These are phyloP conservation scores for Hermetia illucens DNA, from an alignment of 1,140 invertebrate species.

Conservation along the genomic window DNA sequence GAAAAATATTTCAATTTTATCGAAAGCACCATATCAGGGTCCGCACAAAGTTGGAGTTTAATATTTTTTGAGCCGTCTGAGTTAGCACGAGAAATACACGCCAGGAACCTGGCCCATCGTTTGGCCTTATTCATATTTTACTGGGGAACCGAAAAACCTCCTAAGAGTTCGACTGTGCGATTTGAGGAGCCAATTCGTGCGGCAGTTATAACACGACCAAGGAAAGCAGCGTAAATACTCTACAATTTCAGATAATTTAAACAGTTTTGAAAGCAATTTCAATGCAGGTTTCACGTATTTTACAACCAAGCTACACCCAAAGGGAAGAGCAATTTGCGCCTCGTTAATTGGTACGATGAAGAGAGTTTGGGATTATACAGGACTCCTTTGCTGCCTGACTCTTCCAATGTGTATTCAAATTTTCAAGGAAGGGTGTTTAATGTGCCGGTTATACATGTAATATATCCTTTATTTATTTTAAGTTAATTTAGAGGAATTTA, in stretches of 20 bases:
- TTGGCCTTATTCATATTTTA: constrained; percentile 27
- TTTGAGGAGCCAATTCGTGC: constrained; percentile 23
- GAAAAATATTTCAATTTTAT: constrained; percentile 20
- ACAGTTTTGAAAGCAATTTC: constrained; percentile 10
- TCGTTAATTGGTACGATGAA: constrained; percentile 54
- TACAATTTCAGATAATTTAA: not conserved
- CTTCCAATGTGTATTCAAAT: constrained; percentile 41
- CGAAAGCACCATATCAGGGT: constrained; percentile 17
- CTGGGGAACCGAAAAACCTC: constrained; percentile 21
- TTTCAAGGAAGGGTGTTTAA: constrained; percentile 44
- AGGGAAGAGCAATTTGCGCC: constrained; percentile 33
- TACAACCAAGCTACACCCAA: constrained; percentile 48
- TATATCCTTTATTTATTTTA: constrained; percentile 9
- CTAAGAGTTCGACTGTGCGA: constrained; percentile 7
- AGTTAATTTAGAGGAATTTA: too few relatives aligned
- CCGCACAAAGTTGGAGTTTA: constrained; percentile 24
- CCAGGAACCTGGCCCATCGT: constrained; percentile 20
- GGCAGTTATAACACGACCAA: constrained; percentile 21
- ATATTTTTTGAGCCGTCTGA: constrained; percentile 19
- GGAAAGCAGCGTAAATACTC: constrained; percentile 13
- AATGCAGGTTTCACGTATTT: constrained; percentile 38
- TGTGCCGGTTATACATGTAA: constrained; percentile 52
- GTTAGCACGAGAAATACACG: constrained; percentile 12
- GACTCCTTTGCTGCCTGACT: constrained; percentile 42
- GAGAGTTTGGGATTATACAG: constrained; percentile 37